Conservation (phyloP, 2,113 vertebrate genomes). For the Nibea albiflora region DNA sequence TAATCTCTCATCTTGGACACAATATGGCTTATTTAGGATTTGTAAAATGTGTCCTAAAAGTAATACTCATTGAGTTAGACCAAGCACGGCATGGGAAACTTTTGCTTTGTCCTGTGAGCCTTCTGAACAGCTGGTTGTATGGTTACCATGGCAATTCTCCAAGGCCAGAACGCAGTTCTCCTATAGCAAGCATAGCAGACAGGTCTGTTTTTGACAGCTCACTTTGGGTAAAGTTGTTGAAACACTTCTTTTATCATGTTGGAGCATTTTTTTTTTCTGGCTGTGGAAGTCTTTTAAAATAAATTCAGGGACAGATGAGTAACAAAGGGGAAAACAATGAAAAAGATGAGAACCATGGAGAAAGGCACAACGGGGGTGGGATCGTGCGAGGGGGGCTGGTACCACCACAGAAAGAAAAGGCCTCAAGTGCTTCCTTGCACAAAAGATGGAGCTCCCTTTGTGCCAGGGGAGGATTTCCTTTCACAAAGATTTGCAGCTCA, state of each 20-base stretch:
- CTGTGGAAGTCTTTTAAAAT: slow-evolving; percentile 12
- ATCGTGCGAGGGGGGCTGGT: slow-evolving; percentile 16
- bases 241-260: neutral
- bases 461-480: slow-evolving; percentile 67
- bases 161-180: slow-evolving; percentile 36
- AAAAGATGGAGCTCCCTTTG: slow-evolving; percentile 81
- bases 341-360: slow-evolving; percentile 38
- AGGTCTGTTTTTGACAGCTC: slow-evolving; percentile 52
- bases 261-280: neutral
- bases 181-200: neutral
- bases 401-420: slow-evolving; percentile 62
- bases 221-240: slow-evolving; percentile 24
- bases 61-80: neutral
- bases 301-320: slow-evolving; percentile 48
- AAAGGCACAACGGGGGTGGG: slow-evolving; percentile 44
- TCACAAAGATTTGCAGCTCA: slow-evolving; percentile 53
- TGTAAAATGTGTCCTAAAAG: neutral
- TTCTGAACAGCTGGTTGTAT: slow-evolving; percentile 68
- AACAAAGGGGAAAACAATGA: slow-evolving; percentile 66
- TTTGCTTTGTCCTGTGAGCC: slow-evolving; percentile 33
- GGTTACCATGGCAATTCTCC: slow-evolving; percentile 79
- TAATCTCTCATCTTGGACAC: neutral
- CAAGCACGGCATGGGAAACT: slow-evolving; percentile 3
- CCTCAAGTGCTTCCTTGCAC: slow-evolving; percentile 74
- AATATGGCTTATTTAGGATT: neutral